Evolutionary conservation across 2,797 vertebrate species (phyloP), one percentile per base, ranked within the genome.

Genomic region (Eulemur rubriventer): DNA sequence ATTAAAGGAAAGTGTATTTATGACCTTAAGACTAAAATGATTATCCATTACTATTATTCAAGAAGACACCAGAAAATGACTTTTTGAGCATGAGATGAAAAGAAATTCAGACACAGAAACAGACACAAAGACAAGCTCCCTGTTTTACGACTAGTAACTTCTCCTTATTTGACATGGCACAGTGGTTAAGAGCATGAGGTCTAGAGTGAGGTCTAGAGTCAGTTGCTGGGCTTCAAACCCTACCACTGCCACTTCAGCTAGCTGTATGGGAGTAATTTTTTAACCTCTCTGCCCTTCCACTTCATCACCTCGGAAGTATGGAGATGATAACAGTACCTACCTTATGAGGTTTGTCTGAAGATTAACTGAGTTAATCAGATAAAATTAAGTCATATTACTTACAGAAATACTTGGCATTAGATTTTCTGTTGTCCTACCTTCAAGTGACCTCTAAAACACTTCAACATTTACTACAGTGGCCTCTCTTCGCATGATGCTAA

Each of bases 11-110:
- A 92, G 28, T 1, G 10, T 12, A 72, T 33, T 46, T 79, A 41
- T 6, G 63, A 65, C 67, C 46, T 79, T 38, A 69, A 79, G 43
- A 81, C 33, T 72, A 78, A 50, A 90, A 35, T 63, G 33, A 63
- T 48, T 48, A 67, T 5, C 30, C 22, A 48, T 73, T 63, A 48
- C 48, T 30, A 16, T 46, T 82, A 35, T 79, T 80, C 52, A 89
- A n/a, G 38, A 85, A 69, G 70, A 92, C 9, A 26, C 28, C 33
- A 94, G 88, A 46, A 75, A 94, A 95, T 48, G 75, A 89, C n/a
- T 18, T 43, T 59, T 52, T 67, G 46, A 46, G 50, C 7, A n/a
- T 26, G 83, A 67, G 72, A 43, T 28, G n/a, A 80, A 94, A 26
- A 79, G 65, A 52, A 70, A 85, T 43, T 63, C 79, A 41, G 52